Percentiles rank a stretch among this genome's conserved stretches.
Conservation (phyloP, 2,113 vertebrate species). For the Brachypteracias leptosomus region DNA sequence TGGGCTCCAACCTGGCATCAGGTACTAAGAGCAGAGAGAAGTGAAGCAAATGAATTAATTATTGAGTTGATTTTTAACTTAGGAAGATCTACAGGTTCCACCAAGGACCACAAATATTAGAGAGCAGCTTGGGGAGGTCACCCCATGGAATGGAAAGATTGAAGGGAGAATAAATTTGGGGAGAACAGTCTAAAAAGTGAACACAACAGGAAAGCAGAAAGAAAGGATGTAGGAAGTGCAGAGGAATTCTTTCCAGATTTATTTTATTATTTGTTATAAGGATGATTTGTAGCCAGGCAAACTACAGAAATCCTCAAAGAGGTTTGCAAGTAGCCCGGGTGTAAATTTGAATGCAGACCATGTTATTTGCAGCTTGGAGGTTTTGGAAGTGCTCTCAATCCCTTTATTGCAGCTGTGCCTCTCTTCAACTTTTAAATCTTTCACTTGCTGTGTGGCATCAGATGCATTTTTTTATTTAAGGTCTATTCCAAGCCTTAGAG, state of each 20-base stretch:
- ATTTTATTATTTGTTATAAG: not conserved
- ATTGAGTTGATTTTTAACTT: slow-evolving; percentile 3
- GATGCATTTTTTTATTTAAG: not conserved
- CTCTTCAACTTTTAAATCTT: not conserved
- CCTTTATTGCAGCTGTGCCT: not conserved
- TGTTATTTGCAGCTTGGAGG: not conserved
- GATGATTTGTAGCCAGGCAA: not conserved
- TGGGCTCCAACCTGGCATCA: not conserved
- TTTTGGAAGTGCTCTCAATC: not conserved
- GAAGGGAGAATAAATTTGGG: not conserved
- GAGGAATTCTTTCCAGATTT: not conserved
- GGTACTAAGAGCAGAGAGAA: not conserved
- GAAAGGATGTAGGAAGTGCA: not conserved
- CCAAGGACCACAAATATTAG: not conserved
- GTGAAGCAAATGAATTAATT: not conserved
- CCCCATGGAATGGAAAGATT: not conserved
- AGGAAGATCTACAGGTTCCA: not conserved
- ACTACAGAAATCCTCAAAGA: not conserved
- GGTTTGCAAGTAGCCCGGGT: not conserved
- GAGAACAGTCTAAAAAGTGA: not conserved
- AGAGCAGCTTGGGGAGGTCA: not conserved
- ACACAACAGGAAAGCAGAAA: not conserved
- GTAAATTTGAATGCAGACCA: not conserved
- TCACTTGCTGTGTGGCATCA: not conserved
- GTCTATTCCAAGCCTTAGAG: not conserved